Evolutionary conservation across 2,113 vertebrate genomes (phyloP).

Genomic region (Aptenodytes forsteri): DNA sequence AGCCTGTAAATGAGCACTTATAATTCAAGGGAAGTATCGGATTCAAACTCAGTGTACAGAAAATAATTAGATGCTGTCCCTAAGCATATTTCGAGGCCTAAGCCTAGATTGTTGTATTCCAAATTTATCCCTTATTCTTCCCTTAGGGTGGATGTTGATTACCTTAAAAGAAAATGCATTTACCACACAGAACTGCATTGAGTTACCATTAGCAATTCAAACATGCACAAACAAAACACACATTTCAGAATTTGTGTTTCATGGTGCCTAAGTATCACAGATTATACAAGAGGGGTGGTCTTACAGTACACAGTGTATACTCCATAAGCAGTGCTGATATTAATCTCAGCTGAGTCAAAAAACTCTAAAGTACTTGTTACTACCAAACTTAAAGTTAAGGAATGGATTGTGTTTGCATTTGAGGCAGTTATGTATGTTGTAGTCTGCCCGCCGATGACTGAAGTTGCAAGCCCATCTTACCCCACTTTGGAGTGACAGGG

Average conservation of each 20-base stretch:
- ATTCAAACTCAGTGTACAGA: neutral
- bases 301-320: neutral
- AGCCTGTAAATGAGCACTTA: slow-evolving; percentile 26
- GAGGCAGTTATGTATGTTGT: neutral
- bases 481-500: neutral
- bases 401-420: neutral
- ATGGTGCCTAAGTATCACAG: neutral
- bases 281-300: neutral
- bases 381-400: neutral
- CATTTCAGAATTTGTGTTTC: neutral
- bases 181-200: neutral
- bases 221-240: neutral
- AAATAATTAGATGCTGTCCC: slow-evolving; percentile 11
- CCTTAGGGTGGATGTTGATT: slow-evolving; percentile 32
- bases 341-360: neutral
- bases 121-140: neutral
- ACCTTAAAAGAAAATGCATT: slow-evolving; percentile 35
- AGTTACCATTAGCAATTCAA: slow-evolving; percentile 19
- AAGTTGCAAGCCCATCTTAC: neutral
- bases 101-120: neutral
- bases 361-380: neutral
- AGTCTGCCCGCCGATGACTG: neutral
- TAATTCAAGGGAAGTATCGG: slow-evolving; percentile 6
- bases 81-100: slow-evolving; percentile 1
- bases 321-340: neutral